phyloP scores from a whole-genome alignment of 2,797 vertebrate genomes.

The Valencia hispanica region DNA sequence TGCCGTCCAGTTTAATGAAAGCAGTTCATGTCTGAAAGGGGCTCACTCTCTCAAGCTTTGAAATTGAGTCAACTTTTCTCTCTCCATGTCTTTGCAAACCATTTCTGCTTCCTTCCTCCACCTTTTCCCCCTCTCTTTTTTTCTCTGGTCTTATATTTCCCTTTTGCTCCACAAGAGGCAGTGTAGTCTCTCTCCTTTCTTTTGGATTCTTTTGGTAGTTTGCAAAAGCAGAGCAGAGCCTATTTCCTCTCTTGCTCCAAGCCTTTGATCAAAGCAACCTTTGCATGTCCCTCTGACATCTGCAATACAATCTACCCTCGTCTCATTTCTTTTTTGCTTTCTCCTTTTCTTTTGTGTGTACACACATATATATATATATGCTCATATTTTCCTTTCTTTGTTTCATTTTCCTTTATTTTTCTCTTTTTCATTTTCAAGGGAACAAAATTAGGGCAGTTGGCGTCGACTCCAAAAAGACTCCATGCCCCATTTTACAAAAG shows the following conservation, averaged over 20 bases:
- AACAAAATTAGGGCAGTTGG: conserved; percentile 85
- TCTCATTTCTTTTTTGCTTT: conserved; percentile 62
- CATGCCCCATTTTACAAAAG: conserved; percentile 73
- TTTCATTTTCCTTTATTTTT: conserved; percentile 64
- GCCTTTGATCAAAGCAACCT: conserved; percentile 70
- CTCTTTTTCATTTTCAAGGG: conserved; percentile 69
- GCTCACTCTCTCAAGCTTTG: conserved; percentile 45
- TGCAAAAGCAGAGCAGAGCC: conserved; percentile 60
- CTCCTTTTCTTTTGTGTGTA: conserved; percentile 54
- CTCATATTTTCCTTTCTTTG: conserved; percentile 67
- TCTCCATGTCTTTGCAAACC: conserved; percentile 56
- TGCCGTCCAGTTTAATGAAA: conserved; percentile 5
- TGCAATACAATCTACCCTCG: conserved; percentile 59
- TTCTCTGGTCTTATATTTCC: conserved; percentile 73
- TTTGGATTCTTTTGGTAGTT: conserved; percentile 66
- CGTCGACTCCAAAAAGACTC: conserved; percentile 82
- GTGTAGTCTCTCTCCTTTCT: conserved; percentile 63
- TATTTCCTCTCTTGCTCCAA: conserved; percentile 67
- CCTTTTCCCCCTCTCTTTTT: conserved; percentile 46
- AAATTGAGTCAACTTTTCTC: conserved; percentile 53
- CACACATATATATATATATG: conserved; percentile 39
- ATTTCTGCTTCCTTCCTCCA: conserved; percentile 37
- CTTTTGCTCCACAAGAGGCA: conserved; percentile 72
- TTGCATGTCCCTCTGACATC: conserved; percentile 74
- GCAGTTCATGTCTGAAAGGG: conserved; percentile 27